Evolutionary conservation across 2,113 vertebrate species (phyloP).

Genomic region (Sula dactylatra): DNA sequence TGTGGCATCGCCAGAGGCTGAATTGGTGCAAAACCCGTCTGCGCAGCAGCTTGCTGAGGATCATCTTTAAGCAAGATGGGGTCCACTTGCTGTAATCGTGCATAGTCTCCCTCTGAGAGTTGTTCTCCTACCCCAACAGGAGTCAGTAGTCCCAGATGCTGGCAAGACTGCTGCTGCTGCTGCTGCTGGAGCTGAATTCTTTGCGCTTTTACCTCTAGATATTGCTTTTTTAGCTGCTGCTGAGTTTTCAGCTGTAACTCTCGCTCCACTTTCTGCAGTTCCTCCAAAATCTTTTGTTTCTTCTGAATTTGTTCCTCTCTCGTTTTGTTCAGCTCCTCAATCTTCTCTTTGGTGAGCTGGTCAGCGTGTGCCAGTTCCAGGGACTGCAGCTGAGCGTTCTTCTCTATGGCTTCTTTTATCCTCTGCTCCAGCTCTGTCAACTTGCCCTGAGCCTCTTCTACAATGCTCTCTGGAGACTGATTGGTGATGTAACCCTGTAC

Average conservation of each 20-base stretch:
- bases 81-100: conserved; percentile 92
- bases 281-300: conserved; percentile 99
- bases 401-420: conserved; percentile 98
- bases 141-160: conserved; percentile 84
- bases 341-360: conserved; percentile 99
- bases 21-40: conserved; percentile 92
- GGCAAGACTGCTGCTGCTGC: conserved; percentile 79
- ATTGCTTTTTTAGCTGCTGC: conserved; percentile 99
- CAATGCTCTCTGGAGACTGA: conserved; percentile 99
- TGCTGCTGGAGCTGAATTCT: conserved; percentile 85
- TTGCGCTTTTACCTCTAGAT: conserved; percentile 98
- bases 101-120: conserved; percentile 88
- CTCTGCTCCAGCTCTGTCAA: conserved; percentile 98
- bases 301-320: conserved; percentile 99
- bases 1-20: conserved; percentile 89
- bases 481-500: conserved; percentile 86
- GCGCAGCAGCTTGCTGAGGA: conserved; percentile 80
- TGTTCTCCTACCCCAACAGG: conserved; percentile 87
- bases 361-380: conserved; percentile 98
- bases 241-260: conserved; percentile 99
- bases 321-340: conserved; percentile 98
- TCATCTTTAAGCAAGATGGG: conserved; percentile 89
- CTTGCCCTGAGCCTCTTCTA: conserved; percentile 99
- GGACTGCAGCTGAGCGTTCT: conserved; percentile 96
- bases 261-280: conserved; percentile 98